Evolutionary conservation across 2,113 vertebrate genomes (phyloP).

Genomic region (Daphoenositta chrysoptera): DNA sequence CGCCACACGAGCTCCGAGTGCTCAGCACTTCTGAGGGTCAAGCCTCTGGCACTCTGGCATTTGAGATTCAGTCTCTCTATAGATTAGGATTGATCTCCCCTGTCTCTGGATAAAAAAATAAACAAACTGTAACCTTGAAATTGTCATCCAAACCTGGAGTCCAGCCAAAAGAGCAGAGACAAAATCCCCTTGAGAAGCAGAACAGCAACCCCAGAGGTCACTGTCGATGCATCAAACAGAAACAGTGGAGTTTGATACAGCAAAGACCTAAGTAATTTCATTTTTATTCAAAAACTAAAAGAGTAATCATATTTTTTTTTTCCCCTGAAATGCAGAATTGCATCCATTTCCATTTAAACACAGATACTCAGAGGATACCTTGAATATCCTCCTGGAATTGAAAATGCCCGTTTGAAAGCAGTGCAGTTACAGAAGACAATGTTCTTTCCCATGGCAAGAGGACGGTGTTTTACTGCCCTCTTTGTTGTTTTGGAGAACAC

Average conservation of each 20-base stretch:
- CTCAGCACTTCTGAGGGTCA: conserved; percentile 22
- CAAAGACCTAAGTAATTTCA: not conserved
- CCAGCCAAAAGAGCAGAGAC: not conserved
- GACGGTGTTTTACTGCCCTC: not conserved
- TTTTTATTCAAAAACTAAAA: not conserved
- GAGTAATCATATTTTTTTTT: not conserved
- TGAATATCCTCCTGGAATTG: not conserved
- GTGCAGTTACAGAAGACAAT: not conserved
- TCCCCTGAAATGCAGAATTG: not conserved
- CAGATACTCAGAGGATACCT: not conserved
- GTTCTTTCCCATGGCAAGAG: not conserved
- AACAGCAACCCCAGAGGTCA: conserved; percentile 40
- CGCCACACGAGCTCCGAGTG: not conserved
- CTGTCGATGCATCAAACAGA: not conserved
- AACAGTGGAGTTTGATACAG: not conserved
- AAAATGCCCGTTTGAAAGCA: not conserved
- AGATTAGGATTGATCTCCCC: conserved; percentile 50
- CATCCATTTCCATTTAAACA: not conserved
- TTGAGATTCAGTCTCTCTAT: conserved; percentile 26
- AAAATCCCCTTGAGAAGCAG: conserved; percentile 44
- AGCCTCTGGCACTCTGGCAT: not conserved
- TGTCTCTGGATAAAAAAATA: not conserved
- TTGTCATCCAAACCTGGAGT: conserved; percentile 28
- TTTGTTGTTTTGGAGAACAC: not conserved
- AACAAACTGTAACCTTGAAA: conserved; percentile 48